Evolutionary conservation across 2,113 vertebrate genomes (phyloP).

Genomic region (Macaca fascicularis): DNA sequence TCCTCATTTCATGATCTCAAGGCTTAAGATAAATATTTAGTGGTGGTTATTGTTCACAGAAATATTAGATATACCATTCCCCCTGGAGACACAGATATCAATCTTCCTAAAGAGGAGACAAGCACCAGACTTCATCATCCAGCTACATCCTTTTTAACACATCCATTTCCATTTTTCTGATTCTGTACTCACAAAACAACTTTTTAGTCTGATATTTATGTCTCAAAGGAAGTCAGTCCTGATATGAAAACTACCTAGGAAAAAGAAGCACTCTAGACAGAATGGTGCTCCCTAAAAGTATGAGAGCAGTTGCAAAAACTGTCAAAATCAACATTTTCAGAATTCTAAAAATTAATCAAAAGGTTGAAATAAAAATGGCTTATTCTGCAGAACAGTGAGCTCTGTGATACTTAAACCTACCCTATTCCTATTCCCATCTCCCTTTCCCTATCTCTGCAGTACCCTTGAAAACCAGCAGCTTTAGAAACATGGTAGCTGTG

Average conservation of each 20-base stretch:
- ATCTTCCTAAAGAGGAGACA: neutral
- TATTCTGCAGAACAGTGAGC: neutral
- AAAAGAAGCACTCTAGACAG: neutral
- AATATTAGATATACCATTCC: neutral
- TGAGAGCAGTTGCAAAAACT: neutral
- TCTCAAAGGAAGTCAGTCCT: conserved; percentile 19
- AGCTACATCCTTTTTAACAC: neutral
- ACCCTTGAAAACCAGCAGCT: neutral
- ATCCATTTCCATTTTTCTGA: neutral
- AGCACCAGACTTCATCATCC: neutral
- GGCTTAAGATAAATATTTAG: neutral
- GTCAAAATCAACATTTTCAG: conserved; percentile 13
- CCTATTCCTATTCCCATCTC: neutral
- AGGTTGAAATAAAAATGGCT: neutral
- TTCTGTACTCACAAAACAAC: neutral
- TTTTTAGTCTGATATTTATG: neutral
- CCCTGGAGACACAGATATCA: neutral
- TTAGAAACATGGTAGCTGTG: neutral
- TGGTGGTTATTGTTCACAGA: neutral
- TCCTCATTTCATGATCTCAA: neutral
- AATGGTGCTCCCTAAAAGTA: neutral
- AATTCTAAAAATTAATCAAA: conserved; percentile 25
- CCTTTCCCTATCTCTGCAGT: neutral
- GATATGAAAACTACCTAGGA: neutral
- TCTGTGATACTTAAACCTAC: neutral